Conservation (phyloP, 1,140 invertebrate genomes). For the Cydia amplana region DNA sequence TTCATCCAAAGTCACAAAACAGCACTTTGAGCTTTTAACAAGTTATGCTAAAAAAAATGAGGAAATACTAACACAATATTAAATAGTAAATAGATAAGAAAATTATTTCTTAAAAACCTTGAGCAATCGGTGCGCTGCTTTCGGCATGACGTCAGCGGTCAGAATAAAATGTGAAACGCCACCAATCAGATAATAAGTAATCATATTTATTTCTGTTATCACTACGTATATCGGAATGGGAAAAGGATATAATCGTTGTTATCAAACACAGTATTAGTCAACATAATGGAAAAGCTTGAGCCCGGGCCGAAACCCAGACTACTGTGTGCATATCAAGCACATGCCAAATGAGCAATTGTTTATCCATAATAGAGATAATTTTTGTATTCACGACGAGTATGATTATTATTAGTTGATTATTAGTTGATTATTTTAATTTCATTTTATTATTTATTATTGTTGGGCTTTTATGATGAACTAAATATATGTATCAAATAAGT, state of each 20-base stretch:
- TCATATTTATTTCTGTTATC: not conserved
- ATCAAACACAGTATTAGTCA: not conserved
- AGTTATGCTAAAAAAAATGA: too few relatives aligned
- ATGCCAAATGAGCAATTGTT: constrained; percentile 6
- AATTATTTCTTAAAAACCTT: not conserved
- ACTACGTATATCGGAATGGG: not conserved
- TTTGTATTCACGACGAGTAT: not conserved
- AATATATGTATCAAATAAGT: too few relatives aligned
- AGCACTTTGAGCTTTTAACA: too few relatives aligned
- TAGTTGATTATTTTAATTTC: too few relatives aligned
- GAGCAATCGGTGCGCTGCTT: not conserved
- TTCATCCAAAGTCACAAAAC: too few relatives aligned
- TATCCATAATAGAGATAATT: not conserved
- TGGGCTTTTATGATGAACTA: too few relatives aligned
- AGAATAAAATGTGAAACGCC: constrained; percentile 3
- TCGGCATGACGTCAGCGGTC: not conserved
- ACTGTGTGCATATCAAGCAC: not conserved
- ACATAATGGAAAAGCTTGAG: not conserved
- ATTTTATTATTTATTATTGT: too few relatives aligned
- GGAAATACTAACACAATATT: not conserved
- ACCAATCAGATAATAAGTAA: constrained; percentile 11
- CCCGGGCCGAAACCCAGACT: not conserved
- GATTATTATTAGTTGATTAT: too few relatives aligned
- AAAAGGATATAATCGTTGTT: constrained; percentile 2
- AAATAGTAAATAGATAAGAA: not conserved